Evolutionary conservation across 2,113 vertebrate genomes (phyloP).

Genomic region (Neopipo cinnamomea): DNA sequence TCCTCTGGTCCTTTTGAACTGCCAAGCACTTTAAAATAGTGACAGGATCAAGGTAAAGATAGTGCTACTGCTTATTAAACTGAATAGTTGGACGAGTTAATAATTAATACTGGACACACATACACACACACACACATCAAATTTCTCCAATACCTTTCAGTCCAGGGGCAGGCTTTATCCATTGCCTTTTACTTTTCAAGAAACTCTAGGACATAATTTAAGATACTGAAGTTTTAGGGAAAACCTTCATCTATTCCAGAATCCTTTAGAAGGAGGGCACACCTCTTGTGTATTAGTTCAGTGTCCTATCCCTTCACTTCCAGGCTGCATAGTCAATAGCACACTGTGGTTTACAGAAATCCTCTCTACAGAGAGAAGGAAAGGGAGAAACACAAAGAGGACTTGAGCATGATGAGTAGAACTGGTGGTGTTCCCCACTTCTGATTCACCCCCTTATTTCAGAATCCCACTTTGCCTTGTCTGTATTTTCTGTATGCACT

Average conservation of each 20-base stretch:
- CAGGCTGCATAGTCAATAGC: not conserved
- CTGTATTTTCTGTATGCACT: not conserved
- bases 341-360: not conserved
- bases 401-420: not conserved
- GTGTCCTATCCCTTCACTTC: not conserved
- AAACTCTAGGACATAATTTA: not conserved
- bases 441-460: not conserved
- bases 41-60: not conserved
- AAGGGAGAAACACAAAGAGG: not conserved
- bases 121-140: fast-evolving
- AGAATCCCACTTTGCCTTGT: not conserved
- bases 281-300: not conserved
- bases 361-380: not conserved
- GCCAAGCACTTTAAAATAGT: not conserved
- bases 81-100: not conserved
- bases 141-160: not conserved
- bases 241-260: not conserved
- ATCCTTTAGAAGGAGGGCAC: not conserved
- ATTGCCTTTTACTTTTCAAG: not conserved
- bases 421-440: not conserved
- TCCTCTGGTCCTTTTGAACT: not conserved
- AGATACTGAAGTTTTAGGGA: not conserved
- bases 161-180: not conserved
- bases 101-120: not conserved
- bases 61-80: not conserved